A percentile compares a stretch with the other conserved stretches of the same genome.
Conservation (phyloP, 2,888 invertebrate genomes). For the Muschampia plurimacula region DNA sequence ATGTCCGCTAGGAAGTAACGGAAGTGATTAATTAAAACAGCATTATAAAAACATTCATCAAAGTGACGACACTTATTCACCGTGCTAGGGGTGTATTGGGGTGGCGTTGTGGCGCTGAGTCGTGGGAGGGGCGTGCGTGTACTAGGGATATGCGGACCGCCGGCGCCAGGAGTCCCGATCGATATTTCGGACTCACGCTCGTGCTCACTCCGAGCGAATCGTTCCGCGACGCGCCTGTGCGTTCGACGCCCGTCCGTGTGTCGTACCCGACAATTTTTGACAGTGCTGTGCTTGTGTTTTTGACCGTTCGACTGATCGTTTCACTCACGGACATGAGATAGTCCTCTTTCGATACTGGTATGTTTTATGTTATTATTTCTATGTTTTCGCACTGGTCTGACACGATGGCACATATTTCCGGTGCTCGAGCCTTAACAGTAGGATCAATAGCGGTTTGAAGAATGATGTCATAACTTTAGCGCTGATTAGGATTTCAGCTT, state of each 20-base stretch:
- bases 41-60: conserved; percentile 32
- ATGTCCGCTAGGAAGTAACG: conserved; percentile 34
- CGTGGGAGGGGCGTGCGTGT: conserved; percentile 77
- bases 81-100: conserved; percentile 50
- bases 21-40: conserved; percentile 34
- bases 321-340: conserved; percentile 68
- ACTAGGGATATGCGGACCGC: conserved; percentile 81
- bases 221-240: conserved; percentile 70
- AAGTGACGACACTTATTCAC: conserved; percentile 46
- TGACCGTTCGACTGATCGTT: conserved; percentile 54
- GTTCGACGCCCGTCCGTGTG: conserved; percentile 56
- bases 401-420: conserved; percentile 44
- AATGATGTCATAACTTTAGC: conserved; percentile 63
- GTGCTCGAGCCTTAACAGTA: conserved; percentile 44
- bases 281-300: conserved; percentile 53
- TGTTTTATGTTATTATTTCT: conserved; percentile 49
- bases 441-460: conserved; percentile 66
- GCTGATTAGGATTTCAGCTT: conserved; percentile 48
- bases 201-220: conserved; percentile 61
- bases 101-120: conserved; percentile 54
- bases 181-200: conserved; percentile 63
- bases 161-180: conserved; percentile 81
- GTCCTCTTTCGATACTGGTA: conserved; percentile 63
- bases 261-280: conserved; percentile 51
- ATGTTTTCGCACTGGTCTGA: conserved; percentile 38